phyloP scores from a whole-genome alignment of 2,888 invertebrate genomes.

The Mechanitis messenoides region DNA sequence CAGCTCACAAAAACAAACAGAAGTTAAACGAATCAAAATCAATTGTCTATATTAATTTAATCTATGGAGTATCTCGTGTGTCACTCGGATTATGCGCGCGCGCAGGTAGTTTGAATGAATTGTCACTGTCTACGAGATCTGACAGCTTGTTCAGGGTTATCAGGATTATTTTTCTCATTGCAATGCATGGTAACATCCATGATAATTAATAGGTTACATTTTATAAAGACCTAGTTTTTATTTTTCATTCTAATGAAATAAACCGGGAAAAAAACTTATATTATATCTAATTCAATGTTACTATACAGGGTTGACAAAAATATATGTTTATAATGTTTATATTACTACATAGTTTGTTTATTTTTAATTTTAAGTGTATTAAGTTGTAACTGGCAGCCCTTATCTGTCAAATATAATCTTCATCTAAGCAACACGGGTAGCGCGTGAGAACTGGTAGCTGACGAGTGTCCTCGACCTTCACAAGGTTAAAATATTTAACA shows the following conservation, averaged over 20 bases:
- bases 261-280: no score
- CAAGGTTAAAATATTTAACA: slow-evolving; percentile 20
- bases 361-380: background rate
- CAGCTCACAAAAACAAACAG: background rate
- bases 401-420: slow-evolving; percentile 49
- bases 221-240: background rate
- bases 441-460: slow-evolving; percentile 61
- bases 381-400: slow-evolving; percentile 42
- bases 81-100: slow-evolving; percentile 69
- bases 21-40: slow-evolving; percentile 1
- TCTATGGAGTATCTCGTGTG: slow-evolving; percentile 60
- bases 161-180: slow-evolving; percentile 19
- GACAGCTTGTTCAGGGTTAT: slow-evolving; percentile 59
- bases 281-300: no score
- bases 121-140: slow-evolving; percentile 65
- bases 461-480: slow-evolving; percentile 40
- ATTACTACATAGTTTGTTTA: background rate
- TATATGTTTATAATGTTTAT: background rate
- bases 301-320: no score
- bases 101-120: slow-evolving; percentile 75
- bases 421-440: slow-evolving; percentile 62
- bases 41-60: slow-evolving; percentile 22
- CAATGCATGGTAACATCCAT: background rate
- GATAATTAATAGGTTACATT: slow-evolving; percentile 2
- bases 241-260: background rate